These are phyloP conservation scores for Kryptolebias ocellatus DNA, from an alignment of 2,797 vertebrate species.

Conservation along the genomic window DNA sequence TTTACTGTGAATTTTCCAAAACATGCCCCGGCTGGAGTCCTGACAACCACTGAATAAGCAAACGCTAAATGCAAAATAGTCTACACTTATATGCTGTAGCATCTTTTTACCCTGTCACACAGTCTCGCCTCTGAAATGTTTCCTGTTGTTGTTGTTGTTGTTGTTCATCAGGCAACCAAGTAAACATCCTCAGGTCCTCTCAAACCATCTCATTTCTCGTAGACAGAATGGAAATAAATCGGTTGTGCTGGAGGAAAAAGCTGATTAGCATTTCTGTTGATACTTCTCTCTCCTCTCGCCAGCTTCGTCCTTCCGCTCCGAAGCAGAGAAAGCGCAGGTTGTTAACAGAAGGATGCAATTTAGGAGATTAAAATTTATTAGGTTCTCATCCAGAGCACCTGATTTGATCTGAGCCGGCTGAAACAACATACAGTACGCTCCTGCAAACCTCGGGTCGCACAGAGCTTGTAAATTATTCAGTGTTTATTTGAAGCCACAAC, in stretches of 20 bases:
- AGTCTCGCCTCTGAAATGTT: no score
- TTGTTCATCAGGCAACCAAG: no score
- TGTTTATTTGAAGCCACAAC: conserved; percentile 39
- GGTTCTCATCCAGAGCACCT: conserved; percentile 31
- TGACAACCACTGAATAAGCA: no score
- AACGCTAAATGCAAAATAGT: no score
- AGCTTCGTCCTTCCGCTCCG: conserved; percentile 32
- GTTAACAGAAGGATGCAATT: conserved; percentile 44
- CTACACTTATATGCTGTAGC: no score
- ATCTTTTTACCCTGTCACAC: no score
- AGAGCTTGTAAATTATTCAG: conserved; percentile 35
- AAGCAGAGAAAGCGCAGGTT: conserved; percentile 34
- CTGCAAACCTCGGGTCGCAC: conserved; percentile 35
- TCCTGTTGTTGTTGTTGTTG: no score
- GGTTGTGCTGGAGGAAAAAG: conserved; percentile 39
- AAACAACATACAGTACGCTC: conserved; percentile 4
- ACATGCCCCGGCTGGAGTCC: no score
- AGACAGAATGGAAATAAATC: no score
- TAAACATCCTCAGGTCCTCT: no score
- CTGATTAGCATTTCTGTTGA: conserved; percentile 58
- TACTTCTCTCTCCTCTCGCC: conserved; percentile 37
- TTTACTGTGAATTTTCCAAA: no score
- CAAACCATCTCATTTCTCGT: no score
- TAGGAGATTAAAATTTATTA: conserved; percentile 52
- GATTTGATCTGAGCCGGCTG: conserved; percentile 24